Conservation (phyloP, 2,113 vertebrate genomes). For the Sander vitreus region DNA sequence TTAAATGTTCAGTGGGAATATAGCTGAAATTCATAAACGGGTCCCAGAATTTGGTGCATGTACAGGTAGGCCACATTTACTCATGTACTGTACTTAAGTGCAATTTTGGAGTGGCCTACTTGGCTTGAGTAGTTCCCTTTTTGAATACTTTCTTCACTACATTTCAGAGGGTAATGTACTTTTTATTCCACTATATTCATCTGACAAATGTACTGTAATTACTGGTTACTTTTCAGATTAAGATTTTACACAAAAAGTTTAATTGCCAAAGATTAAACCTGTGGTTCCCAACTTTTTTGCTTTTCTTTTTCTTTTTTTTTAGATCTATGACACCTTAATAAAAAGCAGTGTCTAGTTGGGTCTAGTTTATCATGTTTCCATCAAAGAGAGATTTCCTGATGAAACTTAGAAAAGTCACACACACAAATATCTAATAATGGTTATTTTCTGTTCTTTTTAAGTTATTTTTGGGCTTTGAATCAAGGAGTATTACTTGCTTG, state of each 20-base stretch:
- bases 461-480: not conserved
- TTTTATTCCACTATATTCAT: not conserved
- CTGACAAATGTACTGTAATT: not conserved
- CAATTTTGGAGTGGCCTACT: not conserved
- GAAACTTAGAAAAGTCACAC: too few species aligned
- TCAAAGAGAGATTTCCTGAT: too few species aligned
- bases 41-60: not conserved
- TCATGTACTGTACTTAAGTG: not conserved
- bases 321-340: too few species aligned
- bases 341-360: too few species aligned
- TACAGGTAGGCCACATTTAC: not conserved
- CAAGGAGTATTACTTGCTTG: not conserved
- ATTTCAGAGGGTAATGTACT: not conserved
- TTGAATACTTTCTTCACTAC: not conserved
- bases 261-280: not conserved
- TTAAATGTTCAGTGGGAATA: not conserved
- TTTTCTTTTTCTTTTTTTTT: too few species aligned
- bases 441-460: not conserved
- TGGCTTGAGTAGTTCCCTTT: not conserved
- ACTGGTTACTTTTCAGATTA: not conserved
- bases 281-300: not conserved
- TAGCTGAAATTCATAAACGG: not conserved
- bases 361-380: too few species aligned
- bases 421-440: too few species aligned
- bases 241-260: not conserved